These are phyloP conservation scores for Nycticorax nycticorax DNA, from an alignment of 2,113 vertebrate genomes.

Conservation along the genomic window DNA sequence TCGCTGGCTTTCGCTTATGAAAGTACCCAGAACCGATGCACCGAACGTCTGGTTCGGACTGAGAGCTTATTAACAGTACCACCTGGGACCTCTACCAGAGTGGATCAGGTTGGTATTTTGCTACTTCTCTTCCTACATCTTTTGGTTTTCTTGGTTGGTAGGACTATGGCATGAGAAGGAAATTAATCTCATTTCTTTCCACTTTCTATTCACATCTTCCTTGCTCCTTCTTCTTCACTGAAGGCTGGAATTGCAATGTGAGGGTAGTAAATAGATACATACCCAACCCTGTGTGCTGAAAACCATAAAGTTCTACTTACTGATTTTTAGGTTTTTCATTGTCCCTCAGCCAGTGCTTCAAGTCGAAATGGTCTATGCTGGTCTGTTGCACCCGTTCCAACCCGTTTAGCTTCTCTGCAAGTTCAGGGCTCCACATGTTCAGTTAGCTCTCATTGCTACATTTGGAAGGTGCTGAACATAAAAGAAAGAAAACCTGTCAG, in stretches of 20 bases:
- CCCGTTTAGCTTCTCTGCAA: neutral
- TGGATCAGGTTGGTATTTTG: neutral
- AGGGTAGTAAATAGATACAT: neutral
- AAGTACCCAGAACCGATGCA: neutral
- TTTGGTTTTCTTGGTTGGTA: neutral
- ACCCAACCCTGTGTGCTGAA: neutral
- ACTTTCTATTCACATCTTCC: neutral
- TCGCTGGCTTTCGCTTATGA: neutral
- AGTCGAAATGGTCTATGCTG: neutral
- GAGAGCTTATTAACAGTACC: neutral
- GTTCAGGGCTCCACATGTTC: neutral
- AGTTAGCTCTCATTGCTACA: neutral
- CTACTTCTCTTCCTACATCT: neutral
- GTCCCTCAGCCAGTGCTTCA: neutral
- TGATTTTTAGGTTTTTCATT: neutral
- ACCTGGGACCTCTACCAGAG: neutral
- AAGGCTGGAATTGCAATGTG: neutral
- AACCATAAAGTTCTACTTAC: neutral
- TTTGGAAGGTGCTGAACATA: neutral
- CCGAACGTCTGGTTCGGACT: neutral
- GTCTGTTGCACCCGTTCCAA: neutral
- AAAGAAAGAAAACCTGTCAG: neutral
- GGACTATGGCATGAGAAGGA: neutral
- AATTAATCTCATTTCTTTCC: neutral
- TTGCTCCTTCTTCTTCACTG: neutral